These are phyloP conservation scores for Elephas maximus DNA, from an alignment of 2,113 vertebrate species.

Conservation along the genomic window DNA sequence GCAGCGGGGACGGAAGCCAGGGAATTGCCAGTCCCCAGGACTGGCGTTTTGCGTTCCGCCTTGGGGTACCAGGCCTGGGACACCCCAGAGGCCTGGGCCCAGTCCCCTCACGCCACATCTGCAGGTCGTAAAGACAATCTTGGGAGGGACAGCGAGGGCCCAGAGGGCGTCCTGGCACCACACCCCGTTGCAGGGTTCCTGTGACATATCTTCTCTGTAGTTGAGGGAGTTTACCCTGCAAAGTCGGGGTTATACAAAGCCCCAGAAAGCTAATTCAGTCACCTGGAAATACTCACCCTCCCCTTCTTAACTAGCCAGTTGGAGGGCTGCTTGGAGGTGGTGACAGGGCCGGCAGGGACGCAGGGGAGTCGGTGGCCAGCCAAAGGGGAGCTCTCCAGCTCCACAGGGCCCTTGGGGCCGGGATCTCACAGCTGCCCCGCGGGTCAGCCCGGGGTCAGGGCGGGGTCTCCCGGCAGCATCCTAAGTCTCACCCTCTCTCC, in stretches of 20 bases:
- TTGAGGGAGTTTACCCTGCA: slow-evolving; percentile 88
- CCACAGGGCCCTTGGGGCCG: rapidly evolving
- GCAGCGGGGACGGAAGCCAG: no score
- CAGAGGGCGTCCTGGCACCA: no score
- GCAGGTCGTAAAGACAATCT: no score
- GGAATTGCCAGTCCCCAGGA: no score
- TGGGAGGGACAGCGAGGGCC: no score
- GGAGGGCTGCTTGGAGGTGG: slow-evolving; percentile 1
- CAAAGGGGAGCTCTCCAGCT: background rate
- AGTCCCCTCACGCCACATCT: no score
- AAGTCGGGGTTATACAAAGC: slow-evolving; percentile 89
- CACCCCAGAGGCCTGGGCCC: no score
- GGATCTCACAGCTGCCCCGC: rapidly evolving
- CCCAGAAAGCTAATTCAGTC: slow-evolving; percentile 86
- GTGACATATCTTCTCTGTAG: slow-evolving; percentile 88
- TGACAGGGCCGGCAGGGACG: background rate
- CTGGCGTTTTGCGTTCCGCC: no score
- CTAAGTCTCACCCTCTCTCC: rapidly evolving
- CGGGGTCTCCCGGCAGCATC: no score
- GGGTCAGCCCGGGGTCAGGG: background rate
- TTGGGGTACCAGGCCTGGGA: no score
- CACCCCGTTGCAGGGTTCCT: no score
- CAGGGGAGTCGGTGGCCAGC: rapidly evolving
- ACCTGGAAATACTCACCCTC: slow-evolving; percentile 75
- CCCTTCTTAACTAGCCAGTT: background rate